Base-by-base conservation (phyloP, 2,113 vertebrate species). In the Hoplias malabaricus region DNA sequence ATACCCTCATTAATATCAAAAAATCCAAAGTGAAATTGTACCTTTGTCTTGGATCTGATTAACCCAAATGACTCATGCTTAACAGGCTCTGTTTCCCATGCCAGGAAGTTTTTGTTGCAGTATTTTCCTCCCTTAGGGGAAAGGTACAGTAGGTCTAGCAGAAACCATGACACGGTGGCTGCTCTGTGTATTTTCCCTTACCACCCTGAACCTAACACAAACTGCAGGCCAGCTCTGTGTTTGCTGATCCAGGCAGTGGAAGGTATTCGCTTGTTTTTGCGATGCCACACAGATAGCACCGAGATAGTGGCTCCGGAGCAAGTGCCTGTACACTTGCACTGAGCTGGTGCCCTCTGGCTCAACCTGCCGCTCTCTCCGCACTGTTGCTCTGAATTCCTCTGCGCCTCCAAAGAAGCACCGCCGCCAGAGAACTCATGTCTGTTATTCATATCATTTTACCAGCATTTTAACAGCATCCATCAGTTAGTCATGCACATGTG, bases 31-130 rank as follows among this genome's bases (percentile, higher is more conserved):
- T 87, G 65, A 89, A 89, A 87, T 85, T 73, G 77, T 90, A 79
- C 86, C 69, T 84, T 88, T 84, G 84, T 87, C 79, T 71, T 82
- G 77, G 78, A 86, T 90, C 69, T 86, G 77, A 86, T 89, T 89
- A 86, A 85, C 29, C 67, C 74, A 43, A 83, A 79, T 87, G 77
- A 89, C 67, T 90, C 82, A 74, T 86, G 81, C 84, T 74, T 82
- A 82, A 86, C 57, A 81, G 76, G 38, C 77, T 73, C 77, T 81
- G 67, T 50, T 80, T 86, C 83, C 80, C 65, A 73, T 82, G 82
- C 86, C 84, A 84, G 81, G 82, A 86, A 84, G 82, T 81, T 88
- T 87, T 89, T 88, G 66, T 86, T 89, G 76, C 73, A 73, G 69
- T 81, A 72, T 42, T 85, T 84, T 75, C 79, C 53, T 83, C 76